A percentile compares a stretch with the other conserved stretches of the same genome.
These are phyloP conservation scores for Selenia dentaria DNA, from an alignment of 2,888 invertebrate species.

Conservation along the genomic window DNA sequence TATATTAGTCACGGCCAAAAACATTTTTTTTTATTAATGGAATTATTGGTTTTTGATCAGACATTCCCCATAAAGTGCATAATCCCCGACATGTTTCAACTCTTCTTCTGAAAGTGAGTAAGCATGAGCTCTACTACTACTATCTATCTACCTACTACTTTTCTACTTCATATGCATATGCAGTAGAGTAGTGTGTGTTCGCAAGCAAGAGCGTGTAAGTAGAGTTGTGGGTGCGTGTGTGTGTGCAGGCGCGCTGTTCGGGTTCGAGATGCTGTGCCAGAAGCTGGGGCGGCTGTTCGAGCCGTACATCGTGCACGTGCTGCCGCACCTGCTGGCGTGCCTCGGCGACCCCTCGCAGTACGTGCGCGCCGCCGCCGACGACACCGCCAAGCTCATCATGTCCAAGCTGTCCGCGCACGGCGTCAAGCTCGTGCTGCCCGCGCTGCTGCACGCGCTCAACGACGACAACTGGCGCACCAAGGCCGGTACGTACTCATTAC, in stretches of 20 bases:
- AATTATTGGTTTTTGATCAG: too few species aligned
- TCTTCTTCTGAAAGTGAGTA: too few species aligned
- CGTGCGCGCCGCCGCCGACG: slow-evolving; percentile 98
- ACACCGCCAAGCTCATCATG: slow-evolving; percentile 98
- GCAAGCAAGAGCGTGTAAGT: too few species aligned
- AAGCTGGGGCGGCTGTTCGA: slow-evolving; percentile 98
- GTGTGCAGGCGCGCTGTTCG: slow-evolving; percentile 93
- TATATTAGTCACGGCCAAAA: too few species aligned
- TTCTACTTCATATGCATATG: too few species aligned
- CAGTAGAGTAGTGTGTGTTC: too few species aligned
- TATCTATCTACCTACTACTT: too few species aligned
- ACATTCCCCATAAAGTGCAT: too few species aligned
- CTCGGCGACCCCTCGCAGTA: slow-evolving; percentile 98
- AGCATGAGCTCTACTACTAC: too few species aligned
- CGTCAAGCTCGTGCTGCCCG: slow-evolving; percentile 98
- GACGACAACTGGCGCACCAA: slow-evolving; percentile 99
- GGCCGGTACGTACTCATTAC: slow-evolving; percentile 84
- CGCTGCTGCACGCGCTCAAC: slow-evolving; percentile 95
- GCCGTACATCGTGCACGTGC: slow-evolving; percentile 98
- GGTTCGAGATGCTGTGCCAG: slow-evolving; percentile 98
- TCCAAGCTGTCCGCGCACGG: slow-evolving; percentile 98
- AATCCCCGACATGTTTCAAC: too few species aligned
- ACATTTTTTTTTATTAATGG: too few species aligned
- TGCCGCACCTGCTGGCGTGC: slow-evolving; percentile 97
- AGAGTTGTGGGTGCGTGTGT: not conserved